These are phyloP conservation scores for Flexamia atlantica DNA, from an alignment of 2,888 invertebrate genomes.

Conservation along the genomic window DNA sequence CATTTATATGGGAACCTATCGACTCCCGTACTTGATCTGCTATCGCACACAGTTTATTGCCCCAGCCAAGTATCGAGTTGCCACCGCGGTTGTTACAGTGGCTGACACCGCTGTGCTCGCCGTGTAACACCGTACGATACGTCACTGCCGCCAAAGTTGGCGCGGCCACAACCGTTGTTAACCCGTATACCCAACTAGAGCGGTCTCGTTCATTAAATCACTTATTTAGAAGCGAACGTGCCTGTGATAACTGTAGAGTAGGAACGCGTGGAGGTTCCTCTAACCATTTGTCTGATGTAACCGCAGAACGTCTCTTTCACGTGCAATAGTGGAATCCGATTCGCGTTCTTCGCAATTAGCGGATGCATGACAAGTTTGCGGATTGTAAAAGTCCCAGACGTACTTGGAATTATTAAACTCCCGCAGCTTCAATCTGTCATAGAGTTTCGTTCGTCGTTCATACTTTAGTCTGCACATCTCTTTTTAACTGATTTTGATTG, in stretches of 20 bases:
- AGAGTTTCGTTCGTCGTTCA: too few relatives aligned
- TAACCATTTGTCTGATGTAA: constrained; percentile 11
- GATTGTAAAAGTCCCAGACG: too few relatives aligned
- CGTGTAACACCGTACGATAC: background rate
- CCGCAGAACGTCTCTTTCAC: background rate
- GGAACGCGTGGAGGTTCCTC: background rate
- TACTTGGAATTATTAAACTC: too few relatives aligned
- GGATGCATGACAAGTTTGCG: too few relatives aligned
- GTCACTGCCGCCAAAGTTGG: constrained; percentile 26
- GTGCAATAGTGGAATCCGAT: too few relatives aligned
- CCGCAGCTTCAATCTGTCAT: too few relatives aligned
- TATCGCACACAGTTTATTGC: background rate
- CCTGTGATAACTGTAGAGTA: background rate
- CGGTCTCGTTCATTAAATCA: constrained; percentile 37
- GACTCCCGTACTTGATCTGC: background rate
- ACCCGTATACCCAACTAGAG: constrained; percentile 38
- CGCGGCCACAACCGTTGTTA: background rate
- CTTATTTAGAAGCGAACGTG: constrained; percentile 38
- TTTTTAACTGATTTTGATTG: too few relatives aligned
- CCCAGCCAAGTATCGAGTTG: background rate
- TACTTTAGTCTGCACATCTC: too few relatives aligned
- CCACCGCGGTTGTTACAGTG: background rate
- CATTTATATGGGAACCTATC: too few relatives aligned
- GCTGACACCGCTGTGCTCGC: background rate
- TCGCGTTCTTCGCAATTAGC: too few relatives aligned